A percentile compares a stretch with the other conserved stretches of the same genome.
Conservation (phyloP, 2,113 vertebrate genomes). For the Leptobrachium ailaonicum region DNA sequence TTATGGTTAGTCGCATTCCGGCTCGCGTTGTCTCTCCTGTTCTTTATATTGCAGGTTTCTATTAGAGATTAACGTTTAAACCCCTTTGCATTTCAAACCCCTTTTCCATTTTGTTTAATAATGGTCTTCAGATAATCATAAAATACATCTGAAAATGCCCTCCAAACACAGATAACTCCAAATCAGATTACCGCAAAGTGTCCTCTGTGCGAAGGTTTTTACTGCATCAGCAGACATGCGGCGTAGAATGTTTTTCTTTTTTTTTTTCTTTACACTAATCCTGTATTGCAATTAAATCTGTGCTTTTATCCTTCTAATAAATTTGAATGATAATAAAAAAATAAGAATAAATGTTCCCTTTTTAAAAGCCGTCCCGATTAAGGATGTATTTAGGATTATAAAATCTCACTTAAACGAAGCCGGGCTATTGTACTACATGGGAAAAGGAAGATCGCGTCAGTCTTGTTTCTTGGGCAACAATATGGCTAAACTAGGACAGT, state of each 20-base stretch:
- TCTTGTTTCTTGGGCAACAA: not conserved
- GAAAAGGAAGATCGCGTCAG: not conserved
- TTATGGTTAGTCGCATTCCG: too few species aligned
- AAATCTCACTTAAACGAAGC: constrained; percentile 43
- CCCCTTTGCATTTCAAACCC: constrained; percentile 1
- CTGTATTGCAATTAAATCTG: constrained; percentile 62
- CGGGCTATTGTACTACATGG: constrained; percentile 9
- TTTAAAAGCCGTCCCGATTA: constrained; percentile 55
- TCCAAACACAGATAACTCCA: constrained; percentile 17
- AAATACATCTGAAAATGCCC: constrained; percentile 2
- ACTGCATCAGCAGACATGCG: constrained; percentile 48
- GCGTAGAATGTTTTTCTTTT: constrained; percentile 60
- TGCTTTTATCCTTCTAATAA: constrained; percentile 57
- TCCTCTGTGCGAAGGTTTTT: constrained; percentile 40
- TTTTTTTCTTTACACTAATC: constrained; percentile 47
- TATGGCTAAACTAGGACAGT: constrained; percentile 10
- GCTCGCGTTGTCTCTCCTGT: too few species aligned
- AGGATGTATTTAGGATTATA: constrained; percentile 61
- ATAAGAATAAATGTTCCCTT: constrained; percentile 55
- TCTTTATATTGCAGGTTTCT: too few species aligned
- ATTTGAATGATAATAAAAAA: constrained; percentile 43
- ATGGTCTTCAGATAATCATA: constrained; percentile 15
- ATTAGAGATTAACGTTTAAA: not conserved
- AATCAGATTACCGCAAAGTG: constrained; percentile 32
- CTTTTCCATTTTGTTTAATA: constrained; percentile 17